Evolutionary conservation across 1,140 invertebrate genomes (phyloP), one percentile per base, ranked within the genome.

Genomic region (Procambarus clarkii): DNA sequence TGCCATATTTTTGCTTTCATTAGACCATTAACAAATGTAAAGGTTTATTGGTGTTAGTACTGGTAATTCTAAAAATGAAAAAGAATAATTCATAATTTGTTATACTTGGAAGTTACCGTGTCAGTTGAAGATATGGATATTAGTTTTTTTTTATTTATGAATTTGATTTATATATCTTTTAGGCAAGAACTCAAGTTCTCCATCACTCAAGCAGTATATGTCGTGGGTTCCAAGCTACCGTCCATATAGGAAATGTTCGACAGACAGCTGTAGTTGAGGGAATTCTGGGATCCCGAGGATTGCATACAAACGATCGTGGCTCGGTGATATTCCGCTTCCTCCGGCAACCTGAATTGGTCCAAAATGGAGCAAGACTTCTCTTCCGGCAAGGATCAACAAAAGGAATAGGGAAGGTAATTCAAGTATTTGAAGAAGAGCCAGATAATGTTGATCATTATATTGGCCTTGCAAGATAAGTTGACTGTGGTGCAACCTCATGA

Each of bases 211-310:
- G 96, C 2, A 96, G 96, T 44, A 98, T 99, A 91, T 97, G 96
- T 92, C 96, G 96, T 8, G 98, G 98, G 24, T 99, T 98, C 95
- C 98, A 99, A 95, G 97, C 97, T 46, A 99, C 98, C 0, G 96
- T 99, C 3, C 98, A 99, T 94, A 97, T 99, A 89, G 98, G 98
- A 2, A 99, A 98, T 94, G 97, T 99, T 21, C 95, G 98, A 13
- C 99, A 99, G 95, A 99, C 98, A 0, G 98, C 98, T 34, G 96
- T 99, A 44, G 96, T 98, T 45, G 96, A 96, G 78, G 96, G 95
- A 24, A 97, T 97, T 93, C 95, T 96, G 94, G 95, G 85, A 48
- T 74, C 95, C 7, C 94, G 94, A 69, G 95, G 95, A 54, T 95
- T 97, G 80, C 96, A 96, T 92, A 98, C 97, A 0, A 98, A 98